phyloP scores from a whole-genome alignment of 2,797 vertebrate genomes.

The Varecia variegata region DNA sequence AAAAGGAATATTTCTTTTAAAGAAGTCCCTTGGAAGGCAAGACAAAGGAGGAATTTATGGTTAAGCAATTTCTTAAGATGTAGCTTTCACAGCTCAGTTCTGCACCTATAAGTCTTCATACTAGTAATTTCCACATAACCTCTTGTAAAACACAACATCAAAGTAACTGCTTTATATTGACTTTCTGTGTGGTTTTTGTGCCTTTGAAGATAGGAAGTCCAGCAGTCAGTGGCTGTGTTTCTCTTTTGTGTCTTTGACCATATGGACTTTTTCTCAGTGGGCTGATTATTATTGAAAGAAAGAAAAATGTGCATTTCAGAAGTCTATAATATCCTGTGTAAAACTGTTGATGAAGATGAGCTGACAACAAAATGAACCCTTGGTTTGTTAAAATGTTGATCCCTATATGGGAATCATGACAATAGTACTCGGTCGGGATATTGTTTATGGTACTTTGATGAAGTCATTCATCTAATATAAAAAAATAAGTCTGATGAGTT shows the following conservation, averaged over 20 bases:
- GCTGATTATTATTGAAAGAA: constrained; percentile 14
- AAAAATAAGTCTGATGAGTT: not conserved
- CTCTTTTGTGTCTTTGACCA: not conserved
- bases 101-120: not conserved
- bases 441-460: not conserved
- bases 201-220: not conserved
- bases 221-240: not conserved
- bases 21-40: not conserved
- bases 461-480: not conserved
- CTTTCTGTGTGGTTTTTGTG: not conserved
- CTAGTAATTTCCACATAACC: not conserved
- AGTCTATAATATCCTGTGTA: not conserved
- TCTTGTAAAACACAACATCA: not conserved
- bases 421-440: not conserved
- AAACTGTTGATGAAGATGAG: not conserved
- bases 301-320: not conserved
- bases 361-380: not conserved
- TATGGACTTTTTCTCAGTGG: not conserved
- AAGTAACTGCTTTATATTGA: not conserved
- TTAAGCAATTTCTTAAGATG: not conserved
- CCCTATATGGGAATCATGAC: not conserved
- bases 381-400: not conserved
- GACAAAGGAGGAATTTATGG: not conserved
- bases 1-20: not conserved
- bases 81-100: not conserved